Evolutionary conservation across 2,888 invertebrate genomes (phyloP), one percentile per base, ranked within the genome.

Genomic region (Diogma glabrata): DNA sequence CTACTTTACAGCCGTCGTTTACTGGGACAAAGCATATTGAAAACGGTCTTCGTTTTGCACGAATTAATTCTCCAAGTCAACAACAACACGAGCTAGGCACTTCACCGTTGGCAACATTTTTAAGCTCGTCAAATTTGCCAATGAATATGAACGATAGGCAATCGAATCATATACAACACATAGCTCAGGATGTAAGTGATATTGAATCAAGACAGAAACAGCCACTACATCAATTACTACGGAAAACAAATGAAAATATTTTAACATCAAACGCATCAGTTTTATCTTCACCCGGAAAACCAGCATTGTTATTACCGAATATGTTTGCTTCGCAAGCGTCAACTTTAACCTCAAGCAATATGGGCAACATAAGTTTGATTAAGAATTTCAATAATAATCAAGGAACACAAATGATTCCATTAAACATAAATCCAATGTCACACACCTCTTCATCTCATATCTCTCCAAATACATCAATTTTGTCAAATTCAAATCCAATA

Each of bases 231-330:
- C 51, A 51, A 43, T 40, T 56, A 12, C 36, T 57, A 14, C 54
- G 52, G 16, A 56, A 55, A 22, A 53, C 53, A 33, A 46, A 30
- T 14, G 30, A 30, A 12, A 48, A 17, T 8, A n/a, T 30, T 22
- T 22, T 14, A 9, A 14, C 30, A 20, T 30, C 30, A 6, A 26
- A 17, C 12, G 17, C 17, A 28, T n/a, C n/a, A n/a, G n/a, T n/a
- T n/a, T 4, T 26, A 17, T 22, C 28, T 10, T 70, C 72, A 54
- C 73, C 75, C 56, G 74, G 74, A 59, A 83, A 82, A 61, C 87
- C 87, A 17, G 84, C 87, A 10, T 69, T 89, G 59, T 87, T 89
- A 81, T 87, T 88, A 6, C 89, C 90, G 1, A 84, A 84, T 49
- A 89, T 89, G 88, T 89, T 89, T 63, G 80, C 83, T 26, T 75